phyloP scores from a whole-genome alignment of 2,888 invertebrate genomes.

The Habrosyne pyritoides region DNA sequence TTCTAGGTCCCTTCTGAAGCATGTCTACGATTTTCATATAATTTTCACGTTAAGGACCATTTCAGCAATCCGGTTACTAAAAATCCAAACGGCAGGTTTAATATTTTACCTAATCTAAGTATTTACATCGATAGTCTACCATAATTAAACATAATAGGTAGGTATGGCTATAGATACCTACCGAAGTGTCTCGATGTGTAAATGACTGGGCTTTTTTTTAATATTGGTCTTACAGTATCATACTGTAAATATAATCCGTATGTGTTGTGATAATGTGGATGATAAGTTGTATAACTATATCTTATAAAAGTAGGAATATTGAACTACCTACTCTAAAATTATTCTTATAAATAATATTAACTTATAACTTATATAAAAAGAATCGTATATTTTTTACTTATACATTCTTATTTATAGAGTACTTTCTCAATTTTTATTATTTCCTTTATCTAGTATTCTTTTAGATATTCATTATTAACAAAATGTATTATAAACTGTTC shows the following conservation, averaged over 20 bases:
- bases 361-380: neutral
- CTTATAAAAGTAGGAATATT: neutral
- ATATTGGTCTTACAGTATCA: neutral
- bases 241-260: slow-evolving; percentile 16
- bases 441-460: slow-evolving; percentile 14
- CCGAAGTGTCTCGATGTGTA: neutral
- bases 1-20: too few relatives aligned
- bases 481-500: neutral
- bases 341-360: neutral
- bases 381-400: slow-evolving; percentile 15
- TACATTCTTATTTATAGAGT: neutral
- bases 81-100: neutral
- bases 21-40: too few relatives aligned
- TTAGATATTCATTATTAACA: neutral
- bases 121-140: too few relatives aligned
- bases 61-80: neutral
- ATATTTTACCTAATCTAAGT: too few relatives aligned
- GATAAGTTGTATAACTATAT: slow-evolving; percentile 20
- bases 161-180: too few relatives aligned
- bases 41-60: too few relatives aligned
- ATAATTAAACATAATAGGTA: too few relatives aligned
- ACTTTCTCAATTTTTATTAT: slow-evolving; percentile 19
- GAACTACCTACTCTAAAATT: neutral
- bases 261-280: slow-evolving; percentile 18
- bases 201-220: neutral